phyloP scores from a whole-genome alignment of 2,888 invertebrate species.

The Ectobius pallidus region DNA sequence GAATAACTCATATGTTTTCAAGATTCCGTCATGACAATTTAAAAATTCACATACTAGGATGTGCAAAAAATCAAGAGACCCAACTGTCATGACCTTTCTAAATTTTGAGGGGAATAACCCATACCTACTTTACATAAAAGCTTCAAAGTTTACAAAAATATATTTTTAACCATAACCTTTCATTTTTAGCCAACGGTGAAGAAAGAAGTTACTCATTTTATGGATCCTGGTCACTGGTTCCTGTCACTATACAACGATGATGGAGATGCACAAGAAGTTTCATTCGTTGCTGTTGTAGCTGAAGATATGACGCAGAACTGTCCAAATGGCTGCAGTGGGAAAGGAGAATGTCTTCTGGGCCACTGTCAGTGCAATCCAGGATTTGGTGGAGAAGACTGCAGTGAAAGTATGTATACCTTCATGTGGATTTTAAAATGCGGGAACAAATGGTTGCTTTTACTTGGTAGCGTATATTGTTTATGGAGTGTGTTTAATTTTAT shows the following conservation, averaged over 20 bases:
- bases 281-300: constrained; percentile 82
- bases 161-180: no score
- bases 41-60: no score
- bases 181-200: constrained; percentile 77
- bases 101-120: no score
- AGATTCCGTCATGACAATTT: no score
- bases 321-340: constrained; percentile 94
- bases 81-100: no score
- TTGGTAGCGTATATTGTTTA: no score
- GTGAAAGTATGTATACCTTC: constrained; percentile 81
- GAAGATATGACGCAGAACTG: constrained; percentile 95
- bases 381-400: constrained; percentile 95
- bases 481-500: no score
- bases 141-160: no score
- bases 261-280: constrained; percentile 86
- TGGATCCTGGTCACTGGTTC: constrained; percentile 97
- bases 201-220: constrained; percentile 91
- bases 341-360: constrained; percentile 94
- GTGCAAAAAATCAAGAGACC: no score
- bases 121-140: no score
- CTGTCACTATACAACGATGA: constrained; percentile 95
- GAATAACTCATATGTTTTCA: no score
- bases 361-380: constrained; percentile 97
- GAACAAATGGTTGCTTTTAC: no score
- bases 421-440: not conserved